phyloP scores from a whole-genome alignment of 2,797 vertebrate species.

The Rhinichthys osculus region DNA sequence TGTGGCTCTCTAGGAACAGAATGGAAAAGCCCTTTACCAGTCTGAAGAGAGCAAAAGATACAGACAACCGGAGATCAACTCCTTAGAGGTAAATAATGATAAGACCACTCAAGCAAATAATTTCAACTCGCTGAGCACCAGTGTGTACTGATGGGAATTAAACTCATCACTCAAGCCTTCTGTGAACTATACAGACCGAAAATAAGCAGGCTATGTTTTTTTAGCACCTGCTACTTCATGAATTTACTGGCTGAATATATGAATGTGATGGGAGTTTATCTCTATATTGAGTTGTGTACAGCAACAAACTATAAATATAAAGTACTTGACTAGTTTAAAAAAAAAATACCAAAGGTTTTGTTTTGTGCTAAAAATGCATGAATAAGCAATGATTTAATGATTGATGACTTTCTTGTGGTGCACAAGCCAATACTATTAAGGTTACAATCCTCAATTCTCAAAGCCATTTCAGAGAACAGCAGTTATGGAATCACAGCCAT shows the following conservation, averaged over 20 bases:
- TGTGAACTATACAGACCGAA: slow-evolving; percentile 32
- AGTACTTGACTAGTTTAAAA: background rate
- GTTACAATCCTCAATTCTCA: slow-evolving; percentile 30
- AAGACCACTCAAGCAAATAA: slow-evolving; percentile 43
- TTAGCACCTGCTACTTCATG: slow-evolving; percentile 13
- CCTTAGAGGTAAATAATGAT: slow-evolving; percentile 53
- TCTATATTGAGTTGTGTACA: background rate
- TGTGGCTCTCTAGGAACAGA: background rate
- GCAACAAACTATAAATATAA: background rate
- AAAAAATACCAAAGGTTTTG: slow-evolving; percentile 1
- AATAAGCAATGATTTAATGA: slow-evolving; percentile 1
- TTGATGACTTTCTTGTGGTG: slow-evolving; percentile 10
- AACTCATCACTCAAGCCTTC: slow-evolving; percentile 37
- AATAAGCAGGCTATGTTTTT: slow-evolving; percentile 11
- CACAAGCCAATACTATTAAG: slow-evolving; percentile 12
- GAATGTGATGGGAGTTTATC: background rate
- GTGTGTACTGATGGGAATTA: slow-evolving; percentile 44
- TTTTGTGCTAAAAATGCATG: slow-evolving; percentile 8
- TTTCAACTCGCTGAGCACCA: slow-evolving; percentile 45
- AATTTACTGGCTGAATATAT: slow-evolving; percentile 16
- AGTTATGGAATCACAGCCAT: slow-evolving; percentile 1
- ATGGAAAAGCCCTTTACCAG: slow-evolving; percentile 18
- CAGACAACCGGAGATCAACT: slow-evolving; percentile 42
- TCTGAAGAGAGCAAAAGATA: slow-evolving; percentile 43
- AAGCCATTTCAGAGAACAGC: slow-evolving; percentile 20